Evolutionary conservation across 2,113 vertebrate genomes (phyloP), one percentile per base, ranked within the genome.

Genomic region (Sander lucioperca): DNA sequence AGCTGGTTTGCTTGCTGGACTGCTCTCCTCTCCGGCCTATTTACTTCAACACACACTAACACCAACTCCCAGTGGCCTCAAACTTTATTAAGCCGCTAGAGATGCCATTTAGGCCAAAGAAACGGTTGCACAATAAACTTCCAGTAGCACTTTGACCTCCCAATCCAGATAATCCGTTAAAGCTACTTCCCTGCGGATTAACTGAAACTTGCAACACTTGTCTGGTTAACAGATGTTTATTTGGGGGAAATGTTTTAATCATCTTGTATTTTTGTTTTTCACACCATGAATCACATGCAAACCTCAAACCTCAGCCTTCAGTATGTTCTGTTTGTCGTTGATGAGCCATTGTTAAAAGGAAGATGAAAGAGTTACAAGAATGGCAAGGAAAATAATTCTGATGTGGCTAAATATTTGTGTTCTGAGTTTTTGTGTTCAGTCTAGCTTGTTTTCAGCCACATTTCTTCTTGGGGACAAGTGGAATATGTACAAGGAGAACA

Each of bases 151-250:
- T 84, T 85, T 64, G 67, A 74, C 66, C 84, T 73, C 73, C 39
- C 58, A 66, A 50, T 88, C 53, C 53, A 59, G 19, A 83, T 83
- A 69, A 43, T 85, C 71, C 74, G 61, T 77, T 67, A 58, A 73
- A 77, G 78, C 50, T 58, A 71, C 79, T 77, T 83, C 47, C 61
- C 0, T 36, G 63, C 3, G n/a, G 23, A 73, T 77, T 73, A 66
- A 81, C 63, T 23, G 58, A 74, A 73, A 74, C 71, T 76, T 8
- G 33, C 68, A 70, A 70, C 62, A 85, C 76, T 85, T 84, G 77
- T 74, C 86, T 92, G 86, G 33, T 66, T 66, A 30, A 63, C 79
- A 84, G 86, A 89, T 89, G 78, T 71, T 77, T 81, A 80, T 79
- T 69, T 61, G 57, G 12, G 51, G 25, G 14, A 27, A 74, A 77